Evolutionary conservation across 1,140 invertebrate species (phyloP).

Genomic region (Melanaphis sacchari): DNA sequence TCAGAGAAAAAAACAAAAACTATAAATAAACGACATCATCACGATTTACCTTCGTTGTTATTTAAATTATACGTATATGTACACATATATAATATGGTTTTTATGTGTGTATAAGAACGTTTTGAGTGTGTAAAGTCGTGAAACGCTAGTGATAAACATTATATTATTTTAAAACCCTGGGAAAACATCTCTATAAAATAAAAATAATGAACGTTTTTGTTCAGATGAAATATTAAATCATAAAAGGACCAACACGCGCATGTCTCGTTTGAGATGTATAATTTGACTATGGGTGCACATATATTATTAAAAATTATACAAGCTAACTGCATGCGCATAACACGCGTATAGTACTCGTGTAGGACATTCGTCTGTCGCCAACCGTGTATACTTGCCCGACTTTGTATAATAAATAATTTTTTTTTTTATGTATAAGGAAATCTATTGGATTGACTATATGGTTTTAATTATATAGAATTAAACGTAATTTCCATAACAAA

Average conservation of each 20-base stretch:
- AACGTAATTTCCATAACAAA: background rate
- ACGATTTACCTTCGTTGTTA: constrained; percentile 7
- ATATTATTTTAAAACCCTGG: constrained; percentile 3
- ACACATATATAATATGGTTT: background rate
- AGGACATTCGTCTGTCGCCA: background rate
- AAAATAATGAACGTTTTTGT: constrained; percentile 32
- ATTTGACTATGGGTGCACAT: background rate
- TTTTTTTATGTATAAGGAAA: background rate
- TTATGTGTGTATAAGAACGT: background rate
- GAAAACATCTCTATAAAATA: background rate
- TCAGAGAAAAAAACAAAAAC: background rate
- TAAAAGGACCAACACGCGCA: background rate
- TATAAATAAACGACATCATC: constrained; percentile 11
- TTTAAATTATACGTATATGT: constrained; percentile 2
- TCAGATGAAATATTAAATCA: background rate
- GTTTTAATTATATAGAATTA: background rate
- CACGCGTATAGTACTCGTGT: background rate
- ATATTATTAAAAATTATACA: background rate
- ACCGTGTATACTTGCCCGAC: no score
- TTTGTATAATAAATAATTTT: background rate
- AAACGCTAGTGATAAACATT: background rate
- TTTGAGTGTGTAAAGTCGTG: constrained; percentile 7
- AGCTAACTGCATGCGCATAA: background rate
- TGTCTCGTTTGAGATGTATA: background rate
- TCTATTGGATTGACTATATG: background rate